Percentiles rank a stretch among this genome's conserved stretches.
Evolutionary conservation across 2,113 vertebrate species (phyloP).

Genomic region (Myrmecophaga tridactyla): DNA sequence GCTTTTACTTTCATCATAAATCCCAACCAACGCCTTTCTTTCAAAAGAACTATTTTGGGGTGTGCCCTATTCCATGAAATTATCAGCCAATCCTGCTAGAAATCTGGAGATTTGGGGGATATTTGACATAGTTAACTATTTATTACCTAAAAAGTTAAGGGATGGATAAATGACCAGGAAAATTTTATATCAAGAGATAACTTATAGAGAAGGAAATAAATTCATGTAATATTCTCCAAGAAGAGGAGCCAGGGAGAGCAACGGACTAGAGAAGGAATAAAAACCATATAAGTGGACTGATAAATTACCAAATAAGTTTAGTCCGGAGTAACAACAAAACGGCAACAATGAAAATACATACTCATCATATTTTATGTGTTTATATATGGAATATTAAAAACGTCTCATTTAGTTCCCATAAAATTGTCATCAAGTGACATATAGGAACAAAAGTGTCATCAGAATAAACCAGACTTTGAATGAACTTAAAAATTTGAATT

Average conservation of each 20-base stretch:
- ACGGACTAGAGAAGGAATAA: not conserved
- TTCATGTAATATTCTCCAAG: not conserved
- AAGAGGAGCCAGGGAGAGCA: not conserved
- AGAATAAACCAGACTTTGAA: not conserved
- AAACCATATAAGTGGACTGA: too few species aligned
- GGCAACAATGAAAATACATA: not conserved
- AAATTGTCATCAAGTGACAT: not conserved
- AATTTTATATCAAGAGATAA: not conserved
- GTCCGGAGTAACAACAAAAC: too few species aligned
- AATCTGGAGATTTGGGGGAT: not conserved
- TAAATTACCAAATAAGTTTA: too few species aligned
- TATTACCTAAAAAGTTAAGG: not conserved
- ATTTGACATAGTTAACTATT: not conserved
- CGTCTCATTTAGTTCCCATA: too few species aligned
- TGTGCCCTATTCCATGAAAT: not conserved
- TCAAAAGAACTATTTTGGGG: not conserved
- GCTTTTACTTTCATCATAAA: not conserved
- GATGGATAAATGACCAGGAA: not conserved
- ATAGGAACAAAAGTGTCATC: not conserved
- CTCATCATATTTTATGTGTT: not conserved
- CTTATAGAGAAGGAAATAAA: not conserved
- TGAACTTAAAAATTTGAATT: not conserved
- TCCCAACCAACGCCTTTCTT: not conserved
- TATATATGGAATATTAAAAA: too few species aligned
- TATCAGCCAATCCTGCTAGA: not conserved